These are phyloP conservation scores for Drosophila helvetica DNA, from an alignment of 2,888 invertebrate species.

Conservation along the genomic window DNA sequence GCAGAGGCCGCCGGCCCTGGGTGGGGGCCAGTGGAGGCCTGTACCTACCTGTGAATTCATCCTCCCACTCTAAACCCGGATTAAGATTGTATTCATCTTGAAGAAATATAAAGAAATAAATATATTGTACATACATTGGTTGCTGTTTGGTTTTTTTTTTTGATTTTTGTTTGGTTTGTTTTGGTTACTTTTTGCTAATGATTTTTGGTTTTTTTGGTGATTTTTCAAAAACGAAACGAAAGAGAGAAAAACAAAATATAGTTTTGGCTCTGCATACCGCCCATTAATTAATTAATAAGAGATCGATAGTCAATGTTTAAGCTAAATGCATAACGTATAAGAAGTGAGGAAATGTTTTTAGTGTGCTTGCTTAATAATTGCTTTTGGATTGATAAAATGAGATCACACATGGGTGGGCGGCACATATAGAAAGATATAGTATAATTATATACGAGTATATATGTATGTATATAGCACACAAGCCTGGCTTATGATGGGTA, in stretches of 20 bases:
- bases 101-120: slow-evolving; percentile 85
- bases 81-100: slow-evolving; percentile 99
- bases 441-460: slow-evolving; percentile 6
- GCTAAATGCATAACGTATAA: slow-evolving; percentile 41
- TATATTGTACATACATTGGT: slow-evolving; percentile 70
- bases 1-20: slow-evolving; percentile 37
- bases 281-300: slow-evolving; percentile 26
- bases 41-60: slow-evolving; percentile 99
- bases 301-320: slow-evolving; percentile 29
- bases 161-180: slow-evolving; percentile 42
- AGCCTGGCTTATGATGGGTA: slow-evolving; percentile 29
- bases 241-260: slow-evolving; percentile 39
- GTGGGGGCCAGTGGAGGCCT: slow-evolving; percentile 55
- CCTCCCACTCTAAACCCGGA: slow-evolving; percentile 99
- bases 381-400: slow-evolving; percentile 33
- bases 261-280: slow-evolving; percentile 44
- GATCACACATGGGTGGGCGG: slow-evolving; percentile 34
- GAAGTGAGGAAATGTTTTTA: slow-evolving; percentile 33
- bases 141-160: slow-evolving; percentile 34
- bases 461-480: slow-evolving; percentile 37
- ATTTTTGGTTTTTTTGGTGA: neutral
- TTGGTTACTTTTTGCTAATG: slow-evolving; percentile 12
- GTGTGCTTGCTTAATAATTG: slow-evolving; percentile 21
- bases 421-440: slow-evolving; percentile 40
- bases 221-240: slow-evolving; percentile 38